Percentiles rank a stretch among this genome's conserved stretches.
phyloP scores from a whole-genome alignment of 2,797 vertebrate species.

The Naso thynnoides region DNA sequence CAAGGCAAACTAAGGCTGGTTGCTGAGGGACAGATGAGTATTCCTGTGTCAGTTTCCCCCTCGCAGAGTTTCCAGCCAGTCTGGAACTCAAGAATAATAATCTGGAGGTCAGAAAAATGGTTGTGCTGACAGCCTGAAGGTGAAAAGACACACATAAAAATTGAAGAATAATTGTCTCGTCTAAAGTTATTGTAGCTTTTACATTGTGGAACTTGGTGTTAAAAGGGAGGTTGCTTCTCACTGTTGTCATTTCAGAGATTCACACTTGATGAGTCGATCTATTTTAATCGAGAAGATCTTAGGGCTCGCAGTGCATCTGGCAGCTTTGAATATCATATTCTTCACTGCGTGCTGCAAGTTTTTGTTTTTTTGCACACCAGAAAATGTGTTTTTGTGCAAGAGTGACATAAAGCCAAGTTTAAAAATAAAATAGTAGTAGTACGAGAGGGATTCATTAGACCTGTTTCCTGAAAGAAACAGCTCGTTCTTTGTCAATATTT shows the following conservation, averaged over 20 bases:
- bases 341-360: background rate
- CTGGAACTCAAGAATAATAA: constrained; percentile 56
- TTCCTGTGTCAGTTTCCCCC: background rate
- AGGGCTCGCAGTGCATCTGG: background rate
- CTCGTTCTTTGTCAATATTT: constrained; percentile 32
- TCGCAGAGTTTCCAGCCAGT: constrained; percentile 11
- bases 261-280: constrained; percentile 35
- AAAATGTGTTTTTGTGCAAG: constrained; percentile 27
- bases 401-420: constrained; percentile 54
- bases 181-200: constrained; percentile 20
- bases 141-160: constrained; percentile 48
- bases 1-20: constrained; percentile 38
- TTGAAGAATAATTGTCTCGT: constrained; percentile 30
- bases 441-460: constrained; percentile 40
- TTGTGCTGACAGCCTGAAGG: constrained; percentile 44
- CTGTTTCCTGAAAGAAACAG: constrained; percentile 20
- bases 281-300: constrained; percentile 57
- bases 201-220: constrained; percentile 4
- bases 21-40: constrained; percentile 13
- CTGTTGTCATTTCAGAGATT: constrained; percentile 36
- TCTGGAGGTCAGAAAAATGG: constrained; percentile 48
- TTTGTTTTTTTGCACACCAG: constrained; percentile 4
- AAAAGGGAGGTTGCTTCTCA: constrained; percentile 31
- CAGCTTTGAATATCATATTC: constrained; percentile 46
- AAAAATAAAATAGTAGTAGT: constrained; percentile 53